A percentile compares a stretch with the other conserved stretches of the same genome.
Conservation (phyloP, 1,140 invertebrate species). For the Globodera rostochiensis region DNA sequence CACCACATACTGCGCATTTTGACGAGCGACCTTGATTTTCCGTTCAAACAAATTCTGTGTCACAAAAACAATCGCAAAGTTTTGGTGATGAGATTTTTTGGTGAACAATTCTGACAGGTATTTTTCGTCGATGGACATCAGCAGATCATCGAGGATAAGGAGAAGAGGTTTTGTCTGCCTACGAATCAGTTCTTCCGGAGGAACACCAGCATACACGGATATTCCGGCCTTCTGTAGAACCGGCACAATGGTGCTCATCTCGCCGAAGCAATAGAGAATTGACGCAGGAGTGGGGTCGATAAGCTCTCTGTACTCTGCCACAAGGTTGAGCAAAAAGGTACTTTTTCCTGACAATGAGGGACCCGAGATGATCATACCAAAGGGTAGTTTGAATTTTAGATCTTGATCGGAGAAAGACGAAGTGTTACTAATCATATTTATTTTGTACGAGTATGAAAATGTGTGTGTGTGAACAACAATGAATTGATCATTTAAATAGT, state of each 20-base stretch:
- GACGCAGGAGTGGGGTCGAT: background rate
- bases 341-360: no score
- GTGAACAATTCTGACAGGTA: no score
- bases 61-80: no score
- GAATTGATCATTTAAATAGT: no score
- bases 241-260: conserved; percentile 7
- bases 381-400: conserved; percentile 19
- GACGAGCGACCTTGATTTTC: background rate
- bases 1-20: conserved; percentile 25
- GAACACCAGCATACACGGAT: background rate
- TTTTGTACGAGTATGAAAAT: no score
- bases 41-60: no score
- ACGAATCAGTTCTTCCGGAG: background rate
- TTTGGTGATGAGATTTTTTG: no score
- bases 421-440: no score
- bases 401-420: conserved; percentile 5
- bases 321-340: background rate
- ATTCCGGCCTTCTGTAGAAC: background rate
- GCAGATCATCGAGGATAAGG: no score
- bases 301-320: background rate
- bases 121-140: no score
- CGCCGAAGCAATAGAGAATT: conserved; percentile 1
- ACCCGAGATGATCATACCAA: conserved; percentile 14
- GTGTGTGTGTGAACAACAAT: no score
- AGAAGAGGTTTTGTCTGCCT: background rate